A percentile compares a stretch with the other conserved stretches of the same genome.
These are phyloP conservation scores for Trachelipus rathkii DNA, from an alignment of 1,140 invertebrate genomes.

Conservation along the genomic window DNA sequence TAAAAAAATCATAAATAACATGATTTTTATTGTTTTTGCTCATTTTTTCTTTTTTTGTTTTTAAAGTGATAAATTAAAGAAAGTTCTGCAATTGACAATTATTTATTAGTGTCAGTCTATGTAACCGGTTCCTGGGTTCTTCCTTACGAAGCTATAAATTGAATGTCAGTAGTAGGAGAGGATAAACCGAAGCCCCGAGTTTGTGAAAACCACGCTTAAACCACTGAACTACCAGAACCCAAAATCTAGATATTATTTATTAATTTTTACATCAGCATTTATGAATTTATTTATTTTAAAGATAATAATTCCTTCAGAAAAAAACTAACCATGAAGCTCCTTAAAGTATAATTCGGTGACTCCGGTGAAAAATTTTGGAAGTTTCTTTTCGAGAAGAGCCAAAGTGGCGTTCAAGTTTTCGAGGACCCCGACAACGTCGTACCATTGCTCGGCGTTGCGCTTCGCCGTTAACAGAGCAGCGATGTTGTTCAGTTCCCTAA, in stretches of 20 bases:
- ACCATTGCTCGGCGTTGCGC: slow-evolving; percentile 48
- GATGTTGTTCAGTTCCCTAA: slow-evolving; percentile 46
- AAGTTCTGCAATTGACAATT: too few species aligned
- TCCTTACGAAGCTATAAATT: too few species aligned
- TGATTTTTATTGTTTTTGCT: too few species aligned
- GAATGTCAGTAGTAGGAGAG: too few species aligned
- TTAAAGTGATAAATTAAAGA: too few species aligned
- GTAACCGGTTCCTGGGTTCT: too few species aligned
- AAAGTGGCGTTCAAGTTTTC: slow-evolving; percentile 49
- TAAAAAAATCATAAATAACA: too few species aligned
- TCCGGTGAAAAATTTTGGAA: slow-evolving; percentile 61
- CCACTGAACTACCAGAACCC: background rate
- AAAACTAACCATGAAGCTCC: slow-evolving; percentile 55
- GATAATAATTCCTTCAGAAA: background rate
- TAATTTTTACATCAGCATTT: too few species aligned
- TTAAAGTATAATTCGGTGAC: slow-evolving; percentile 56
- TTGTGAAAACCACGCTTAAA: background rate
- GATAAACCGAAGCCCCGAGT: too few species aligned
- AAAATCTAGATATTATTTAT: background rate
- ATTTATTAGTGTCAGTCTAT: too few species aligned
- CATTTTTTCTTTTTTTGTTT: too few species aligned
- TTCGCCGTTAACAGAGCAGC: slow-evolving; percentile 47
- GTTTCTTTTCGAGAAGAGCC: slow-evolving; percentile 47
- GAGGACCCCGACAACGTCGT: slow-evolving; percentile 48
- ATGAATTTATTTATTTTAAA: background rate